Conservation (phyloP, 2,797 vertebrate species). For the Semaprochilodus insignis region DNA sequence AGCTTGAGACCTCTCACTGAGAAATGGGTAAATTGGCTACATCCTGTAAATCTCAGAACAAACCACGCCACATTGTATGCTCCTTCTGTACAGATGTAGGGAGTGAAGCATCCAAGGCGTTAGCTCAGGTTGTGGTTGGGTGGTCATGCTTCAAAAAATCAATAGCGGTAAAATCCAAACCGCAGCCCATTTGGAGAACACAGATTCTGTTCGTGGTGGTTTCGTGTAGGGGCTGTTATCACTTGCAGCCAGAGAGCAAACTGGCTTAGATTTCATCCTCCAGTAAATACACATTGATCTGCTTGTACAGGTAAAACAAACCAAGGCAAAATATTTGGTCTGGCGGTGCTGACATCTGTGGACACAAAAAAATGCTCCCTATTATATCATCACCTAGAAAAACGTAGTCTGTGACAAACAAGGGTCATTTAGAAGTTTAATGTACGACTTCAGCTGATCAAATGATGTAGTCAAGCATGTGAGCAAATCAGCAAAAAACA, state of each 20-base stretch:
- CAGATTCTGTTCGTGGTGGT: conserved; percentile 6
- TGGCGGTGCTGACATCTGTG: conserved; percentile 63
- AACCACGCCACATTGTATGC: not conserved
- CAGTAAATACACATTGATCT: conserved; percentile 79
- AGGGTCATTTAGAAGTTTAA: not conserved
- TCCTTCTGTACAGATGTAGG: not conserved
- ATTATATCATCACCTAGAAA: not conserved
- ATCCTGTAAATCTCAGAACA: not conserved
- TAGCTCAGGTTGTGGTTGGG: conserved; percentile 7
- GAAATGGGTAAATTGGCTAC: not conserved
- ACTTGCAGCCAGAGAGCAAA: conserved; percentile 46
- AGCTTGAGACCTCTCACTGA: not conserved
- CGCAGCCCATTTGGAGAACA: conserved; percentile 31
- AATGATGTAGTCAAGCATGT: conserved; percentile 26
- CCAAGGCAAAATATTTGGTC: conserved; percentile 70
- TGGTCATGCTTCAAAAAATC: conserved; percentile 38
- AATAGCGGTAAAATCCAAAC: conserved; percentile 44
- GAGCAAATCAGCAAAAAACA: conserved; percentile 20
- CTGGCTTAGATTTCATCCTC: conserved; percentile 74
- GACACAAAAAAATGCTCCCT: not conserved
- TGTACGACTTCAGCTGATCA: conserved; percentile 6
- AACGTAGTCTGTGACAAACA: not conserved
- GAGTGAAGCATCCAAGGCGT: not conserved
- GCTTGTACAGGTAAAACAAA: conserved; percentile 72
- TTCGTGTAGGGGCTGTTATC: conserved; percentile 37